A percentile compares a stretch with the other conserved stretches of the same genome.
These are phyloP conservation scores for Drosophila chauvacae DNA, from an alignment of 1,140 invertebrate genomes.

Conservation along the genomic window DNA sequence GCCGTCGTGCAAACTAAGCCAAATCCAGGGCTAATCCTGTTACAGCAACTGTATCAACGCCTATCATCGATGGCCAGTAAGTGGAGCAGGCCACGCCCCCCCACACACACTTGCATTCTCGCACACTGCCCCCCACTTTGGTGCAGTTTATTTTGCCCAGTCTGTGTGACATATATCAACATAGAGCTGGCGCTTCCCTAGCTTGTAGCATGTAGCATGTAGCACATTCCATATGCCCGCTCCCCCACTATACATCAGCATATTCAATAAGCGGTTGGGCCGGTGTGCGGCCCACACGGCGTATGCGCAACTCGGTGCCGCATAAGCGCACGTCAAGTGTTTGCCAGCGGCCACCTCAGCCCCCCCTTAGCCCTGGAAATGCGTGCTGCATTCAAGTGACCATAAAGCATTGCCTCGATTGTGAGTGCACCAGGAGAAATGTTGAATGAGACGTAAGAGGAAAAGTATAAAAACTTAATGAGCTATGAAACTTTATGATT, in stretches of 20 bases:
- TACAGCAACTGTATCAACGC: conserved; percentile 63
- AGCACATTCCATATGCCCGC: conserved; percentile 26
- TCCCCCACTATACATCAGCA: conserved; percentile 51
- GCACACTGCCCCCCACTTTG: conserved; percentile 7
- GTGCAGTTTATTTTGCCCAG: conserved; percentile 54
- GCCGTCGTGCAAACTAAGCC: conserved; percentile 24
- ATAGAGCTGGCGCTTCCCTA: conserved; percentile 18
- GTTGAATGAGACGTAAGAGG: too few species aligned
- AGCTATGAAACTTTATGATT: too few species aligned
- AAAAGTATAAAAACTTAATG: neutral
- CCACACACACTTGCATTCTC: neutral
- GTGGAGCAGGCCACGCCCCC: conserved; percentile 36
- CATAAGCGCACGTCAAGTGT: conserved; percentile 71
- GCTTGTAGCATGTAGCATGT: conserved; percentile 16
- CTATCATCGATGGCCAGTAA: conserved; percentile 55
- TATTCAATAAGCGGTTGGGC: conserved; percentile 68
- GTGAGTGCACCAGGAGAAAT: conserved; percentile 29
- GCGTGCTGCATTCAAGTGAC: conserved; percentile 61
- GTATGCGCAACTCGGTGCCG: conserved; percentile 72
- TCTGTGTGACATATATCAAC: conserved; percentile 64
- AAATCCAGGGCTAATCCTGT: conserved; percentile 59
- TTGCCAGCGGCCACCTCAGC: conserved; percentile 31
- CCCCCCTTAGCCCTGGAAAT: neutral
- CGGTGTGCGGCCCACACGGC: conserved; percentile 48
- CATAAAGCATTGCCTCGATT: conserved; percentile 69